A percentile compares a stretch with the other conserved stretches of the same genome.
Conservation (phyloP, 2,797 vertebrate species). For the Enteromius afrohamiltoni region DNA sequence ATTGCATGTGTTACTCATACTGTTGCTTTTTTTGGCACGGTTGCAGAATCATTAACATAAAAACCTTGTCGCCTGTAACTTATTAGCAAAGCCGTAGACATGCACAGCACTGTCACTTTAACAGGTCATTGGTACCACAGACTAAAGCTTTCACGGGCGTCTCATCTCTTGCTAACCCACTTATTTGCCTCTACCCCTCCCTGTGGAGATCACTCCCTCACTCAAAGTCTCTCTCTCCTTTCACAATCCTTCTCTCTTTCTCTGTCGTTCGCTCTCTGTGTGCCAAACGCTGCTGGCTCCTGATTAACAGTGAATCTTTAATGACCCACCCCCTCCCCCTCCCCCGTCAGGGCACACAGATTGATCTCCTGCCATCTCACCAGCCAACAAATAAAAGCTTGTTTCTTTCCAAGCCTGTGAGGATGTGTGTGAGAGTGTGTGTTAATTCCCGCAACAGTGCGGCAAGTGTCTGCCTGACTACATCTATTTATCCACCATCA, state of each 20-base stretch:
- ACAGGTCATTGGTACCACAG: conserved; percentile 29
- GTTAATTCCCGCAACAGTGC: conserved; percentile 44
- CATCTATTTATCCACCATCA: conserved; percentile 44
- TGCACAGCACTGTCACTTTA: conserved; percentile 18
- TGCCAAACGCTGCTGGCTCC: conserved; percentile 61
- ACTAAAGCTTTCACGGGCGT: conserved; percentile 34
- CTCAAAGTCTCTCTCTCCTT: conserved; percentile 18
- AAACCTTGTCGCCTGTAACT: conserved; percentile 2
- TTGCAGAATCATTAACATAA: conserved; percentile 45
- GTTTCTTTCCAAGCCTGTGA: conserved; percentile 39
- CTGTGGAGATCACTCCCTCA: conserved; percentile 27
- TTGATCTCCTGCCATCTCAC: conserved; percentile 73
- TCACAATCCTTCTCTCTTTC: conserved; percentile 23
- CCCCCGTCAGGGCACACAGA: conserved; percentile 60
- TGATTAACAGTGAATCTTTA: conserved; percentile 62
- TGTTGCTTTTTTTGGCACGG: neutral
- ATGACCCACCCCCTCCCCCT: conserved; percentile 47
- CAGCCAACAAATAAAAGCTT: conserved; percentile 70
- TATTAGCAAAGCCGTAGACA: conserved; percentile 31
- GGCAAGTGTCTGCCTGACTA: conserved; percentile 45
- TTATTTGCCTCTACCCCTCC: conserved; percentile 24
- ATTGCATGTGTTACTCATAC: neutral
- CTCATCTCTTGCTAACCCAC: conserved; percentile 28
- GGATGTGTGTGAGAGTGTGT: conserved; percentile 46
- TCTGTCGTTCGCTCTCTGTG: conserved; percentile 14